phyloP scores from a whole-genome alignment of 2,797 vertebrate species.

The Dryobates pubescens region DNA sequence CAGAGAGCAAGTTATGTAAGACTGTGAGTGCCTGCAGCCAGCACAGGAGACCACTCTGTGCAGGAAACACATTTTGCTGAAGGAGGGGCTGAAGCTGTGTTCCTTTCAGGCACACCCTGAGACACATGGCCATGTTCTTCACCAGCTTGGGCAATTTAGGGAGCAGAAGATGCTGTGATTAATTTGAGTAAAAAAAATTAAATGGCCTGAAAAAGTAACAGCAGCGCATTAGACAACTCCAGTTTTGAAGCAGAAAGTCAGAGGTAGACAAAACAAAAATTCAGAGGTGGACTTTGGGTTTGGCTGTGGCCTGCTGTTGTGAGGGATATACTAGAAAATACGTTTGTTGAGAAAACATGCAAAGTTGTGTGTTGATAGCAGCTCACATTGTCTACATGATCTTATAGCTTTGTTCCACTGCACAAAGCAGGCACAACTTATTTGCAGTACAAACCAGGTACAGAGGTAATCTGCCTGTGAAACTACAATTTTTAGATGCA shows the following conservation, averaged over 20 bases:
- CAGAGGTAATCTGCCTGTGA: background rate
- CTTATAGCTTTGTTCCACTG: background rate
- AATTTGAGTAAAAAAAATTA: background rate
- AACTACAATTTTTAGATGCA: fast-evolving
- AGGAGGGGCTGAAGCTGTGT: background rate
- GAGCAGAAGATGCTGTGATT: background rate
- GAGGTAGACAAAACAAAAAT: background rate
- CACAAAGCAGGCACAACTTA: background rate
- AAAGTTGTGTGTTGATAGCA: background rate
- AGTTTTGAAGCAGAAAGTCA: background rate
- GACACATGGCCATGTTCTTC: fast-evolving
- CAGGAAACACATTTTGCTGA: background rate
- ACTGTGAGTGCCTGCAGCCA: background rate
- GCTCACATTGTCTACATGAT: fast-evolving
- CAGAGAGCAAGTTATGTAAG: background rate
- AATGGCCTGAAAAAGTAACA: background rate
- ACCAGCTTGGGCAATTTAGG: background rate
- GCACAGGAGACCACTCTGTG: background rate
- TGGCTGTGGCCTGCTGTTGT: background rate
- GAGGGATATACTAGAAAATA: background rate
- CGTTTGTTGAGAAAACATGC: background rate
- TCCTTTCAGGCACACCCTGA: background rate
- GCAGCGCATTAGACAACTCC: background rate
- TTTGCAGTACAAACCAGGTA: background rate
- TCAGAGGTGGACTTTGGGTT: background rate